Percentiles rank a stretch among this genome's conserved stretches.
These are phyloP conservation scores for Heliconius aoede DNA, from an alignment of 2,888 invertebrate genomes.

Conservation along the genomic window DNA sequence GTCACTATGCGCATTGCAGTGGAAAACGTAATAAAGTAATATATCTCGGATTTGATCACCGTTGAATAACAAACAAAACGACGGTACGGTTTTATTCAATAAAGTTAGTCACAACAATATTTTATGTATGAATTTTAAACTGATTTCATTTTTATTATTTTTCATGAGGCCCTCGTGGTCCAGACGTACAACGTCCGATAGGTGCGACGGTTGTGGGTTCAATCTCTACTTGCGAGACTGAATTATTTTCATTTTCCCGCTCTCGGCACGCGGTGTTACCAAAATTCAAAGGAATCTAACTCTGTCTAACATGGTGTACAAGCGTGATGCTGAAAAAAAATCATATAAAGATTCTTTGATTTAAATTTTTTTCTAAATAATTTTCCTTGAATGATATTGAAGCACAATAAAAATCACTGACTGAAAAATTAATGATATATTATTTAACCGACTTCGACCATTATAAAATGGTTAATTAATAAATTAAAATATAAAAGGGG, in stretches of 20 bases:
- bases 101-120: constrained; percentile 6
- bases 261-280: too few species aligned
- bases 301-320: too few species aligned
- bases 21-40: constrained; percentile 35
- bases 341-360: too few species aligned
- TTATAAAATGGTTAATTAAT: too few species aligned
- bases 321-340: too few species aligned
- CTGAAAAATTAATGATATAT: too few species aligned
- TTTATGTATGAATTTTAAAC: background rate
- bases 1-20: constrained; percentile 31
- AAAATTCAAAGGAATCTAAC: too few species aligned
- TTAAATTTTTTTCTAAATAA: too few species aligned
- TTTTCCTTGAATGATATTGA: too few species aligned
- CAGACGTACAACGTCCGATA: background rate
- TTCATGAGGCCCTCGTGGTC: background rate
- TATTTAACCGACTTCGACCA: too few species aligned
- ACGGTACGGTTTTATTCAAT: constrained; percentile 14
- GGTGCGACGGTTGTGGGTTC: background rate
- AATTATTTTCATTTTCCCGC: background rate
- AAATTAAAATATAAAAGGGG: too few species aligned
- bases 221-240: background rate
- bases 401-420: too few species aligned
- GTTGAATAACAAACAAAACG: background rate
- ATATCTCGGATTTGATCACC: constrained; percentile 23
- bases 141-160: background rate